A percentile compares a stretch with the other conserved stretches of the same genome.
phyloP scores from a whole-genome alignment of 2,888 invertebrate species.

The Nomada fabriciana region DNA sequence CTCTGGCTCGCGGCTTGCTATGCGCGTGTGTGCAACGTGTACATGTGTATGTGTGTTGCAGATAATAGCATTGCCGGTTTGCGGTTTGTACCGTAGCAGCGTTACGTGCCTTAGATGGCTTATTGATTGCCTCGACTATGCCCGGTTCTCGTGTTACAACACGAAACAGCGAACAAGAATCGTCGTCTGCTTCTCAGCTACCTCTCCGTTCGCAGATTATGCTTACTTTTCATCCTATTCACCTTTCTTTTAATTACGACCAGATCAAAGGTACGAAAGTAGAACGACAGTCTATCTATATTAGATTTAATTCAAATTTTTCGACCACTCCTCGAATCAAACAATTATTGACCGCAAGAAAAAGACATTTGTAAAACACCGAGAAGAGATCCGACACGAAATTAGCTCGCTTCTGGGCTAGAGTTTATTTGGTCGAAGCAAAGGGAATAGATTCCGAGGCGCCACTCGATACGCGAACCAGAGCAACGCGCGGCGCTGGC shows the following conservation, averaged over 20 bases:
- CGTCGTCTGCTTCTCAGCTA: conserved; percentile 9
- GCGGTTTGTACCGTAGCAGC: conserved; percentile 69
- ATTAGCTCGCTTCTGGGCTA: conserved; percentile 17
- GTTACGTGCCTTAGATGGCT: conserved; percentile 73
- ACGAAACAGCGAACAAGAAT: conserved; percentile 57
- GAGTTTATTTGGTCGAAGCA: conserved; percentile 36
- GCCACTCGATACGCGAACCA: conserved; percentile 63
- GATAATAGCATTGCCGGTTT: conserved; percentile 72
- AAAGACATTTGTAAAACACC: neutral
- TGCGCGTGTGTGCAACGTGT: neutral
- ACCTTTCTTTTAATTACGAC: neutral
- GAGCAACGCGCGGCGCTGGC: conserved; percentile 62
- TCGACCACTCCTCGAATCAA: neutral
- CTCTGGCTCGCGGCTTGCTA: conserved; percentile 49
- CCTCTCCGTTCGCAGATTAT: neutral
- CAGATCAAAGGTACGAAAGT: too few relatives aligned
- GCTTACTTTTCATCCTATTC: neutral
- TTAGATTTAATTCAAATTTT: conserved; percentile 17
- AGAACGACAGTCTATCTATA: neutral
- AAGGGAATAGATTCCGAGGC: conserved; percentile 39
- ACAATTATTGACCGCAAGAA: neutral
- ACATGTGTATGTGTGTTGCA: conserved; percentile 24
- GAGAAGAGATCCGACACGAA: conserved; percentile 28
- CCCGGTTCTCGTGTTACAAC: conserved; percentile 63
- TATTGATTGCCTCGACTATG: conserved; percentile 71